These are phyloP conservation scores for Geotrypetes seraphini DNA, from an alignment of 2,797 vertebrate genomes.

Conservation along the genomic window DNA sequence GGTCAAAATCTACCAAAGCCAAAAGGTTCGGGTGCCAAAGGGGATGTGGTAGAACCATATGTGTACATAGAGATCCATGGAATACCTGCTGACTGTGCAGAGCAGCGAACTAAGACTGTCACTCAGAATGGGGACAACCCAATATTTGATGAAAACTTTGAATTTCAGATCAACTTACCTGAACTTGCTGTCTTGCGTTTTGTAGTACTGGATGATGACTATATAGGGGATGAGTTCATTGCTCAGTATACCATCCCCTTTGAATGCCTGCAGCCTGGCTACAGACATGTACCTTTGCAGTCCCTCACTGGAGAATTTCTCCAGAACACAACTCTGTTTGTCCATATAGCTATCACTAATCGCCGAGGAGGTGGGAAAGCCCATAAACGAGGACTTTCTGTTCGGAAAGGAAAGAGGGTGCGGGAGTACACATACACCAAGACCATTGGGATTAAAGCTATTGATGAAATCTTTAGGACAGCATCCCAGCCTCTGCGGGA, in stretches of 20 bases:
- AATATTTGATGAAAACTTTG: constrained; percentile 83
- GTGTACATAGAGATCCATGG: constrained; percentile 85
- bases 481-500: constrained; percentile 81
- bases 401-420: constrained; percentile 75
- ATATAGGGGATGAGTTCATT: constrained; percentile 88
- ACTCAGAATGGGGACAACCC: constrained; percentile 84
- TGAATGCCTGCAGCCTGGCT: constrained; percentile 83
- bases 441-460: constrained; percentile 78
- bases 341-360: constrained; percentile 84
- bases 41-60: constrained; percentile 85
- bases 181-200: constrained; percentile 79
- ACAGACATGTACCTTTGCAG: constrained; percentile 79
- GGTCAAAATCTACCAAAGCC: constrained; percentile 90
- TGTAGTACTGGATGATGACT: constrained; percentile 82
- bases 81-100: constrained; percentile 80
- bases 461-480: constrained; percentile 82
- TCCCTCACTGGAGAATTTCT: constrained; percentile 77
- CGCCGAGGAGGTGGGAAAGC: constrained; percentile 73
- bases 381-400: constrained; percentile 74
- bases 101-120: constrained; percentile 83
- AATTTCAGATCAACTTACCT: constrained; percentile 87
- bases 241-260: constrained; percentile 91
- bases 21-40: constrained; percentile 81
- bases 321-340: constrained; percentile 76
- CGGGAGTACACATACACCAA: constrained; percentile 85